A percentile compares a stretch with the other conserved stretches of the same genome.
Conservation (phyloP, 2,888 invertebrate species). For the Melieria omissa region DNA sequence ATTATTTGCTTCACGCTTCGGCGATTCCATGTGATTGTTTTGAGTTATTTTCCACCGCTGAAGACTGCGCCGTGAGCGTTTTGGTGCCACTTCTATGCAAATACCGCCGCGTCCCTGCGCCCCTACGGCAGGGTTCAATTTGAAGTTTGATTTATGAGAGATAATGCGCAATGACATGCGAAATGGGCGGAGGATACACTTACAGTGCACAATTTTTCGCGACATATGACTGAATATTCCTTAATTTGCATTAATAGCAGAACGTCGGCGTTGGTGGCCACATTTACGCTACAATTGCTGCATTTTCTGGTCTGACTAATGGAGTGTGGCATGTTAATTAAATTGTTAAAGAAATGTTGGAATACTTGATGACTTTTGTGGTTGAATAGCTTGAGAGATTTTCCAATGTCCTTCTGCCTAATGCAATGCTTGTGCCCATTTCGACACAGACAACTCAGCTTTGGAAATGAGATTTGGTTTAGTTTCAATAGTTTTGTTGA, state of each 20-base stretch:
- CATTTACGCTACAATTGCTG: constrained; percentile 49
- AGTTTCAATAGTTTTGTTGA: no score
- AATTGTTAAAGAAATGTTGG: neutral
- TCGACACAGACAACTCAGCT: no score
- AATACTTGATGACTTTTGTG: neutral
- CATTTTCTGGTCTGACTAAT: constrained; percentile 51
- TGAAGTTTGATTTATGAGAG: constrained; percentile 63
- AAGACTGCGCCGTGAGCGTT: no score
- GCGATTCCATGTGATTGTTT: constrained; percentile 42
- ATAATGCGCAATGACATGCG: constrained; percentile 61
- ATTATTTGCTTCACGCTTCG: constrained; percentile 46
- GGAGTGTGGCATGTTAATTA: constrained; percentile 46
- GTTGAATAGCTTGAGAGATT: no score
- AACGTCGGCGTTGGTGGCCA: constrained; percentile 4
- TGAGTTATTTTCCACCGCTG: no score
- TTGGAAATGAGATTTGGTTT: no score
- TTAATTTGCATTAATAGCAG: constrained; percentile 63
- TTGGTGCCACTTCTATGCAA: no score
- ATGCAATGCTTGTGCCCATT: no score
- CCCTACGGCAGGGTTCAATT: constrained; percentile 54
- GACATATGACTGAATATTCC: constrained; percentile 59
- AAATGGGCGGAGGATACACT: constrained; percentile 40
- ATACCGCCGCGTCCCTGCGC: no score
- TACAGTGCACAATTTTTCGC: constrained; percentile 37
- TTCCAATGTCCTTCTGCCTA: no score